Percentiles rank a stretch among this genome's conserved stretches.
phyloP scores from a whole-genome alignment of 53 echinoderm and acorn worm species.

The Henricia sp. region DNA sequence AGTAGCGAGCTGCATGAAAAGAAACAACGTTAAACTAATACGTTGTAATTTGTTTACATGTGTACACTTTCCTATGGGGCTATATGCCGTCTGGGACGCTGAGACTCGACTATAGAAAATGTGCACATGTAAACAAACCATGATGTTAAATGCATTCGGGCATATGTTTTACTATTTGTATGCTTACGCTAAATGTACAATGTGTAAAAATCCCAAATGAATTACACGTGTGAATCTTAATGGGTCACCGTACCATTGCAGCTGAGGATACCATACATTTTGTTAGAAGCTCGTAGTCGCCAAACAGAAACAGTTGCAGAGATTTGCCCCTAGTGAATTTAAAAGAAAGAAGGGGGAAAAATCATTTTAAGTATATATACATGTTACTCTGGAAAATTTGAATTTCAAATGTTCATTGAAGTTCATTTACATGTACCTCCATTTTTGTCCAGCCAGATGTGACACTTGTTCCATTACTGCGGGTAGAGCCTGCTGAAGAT shows the following conservation, averaged over 20 bases:
- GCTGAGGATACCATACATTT: constrained; percentile 58
- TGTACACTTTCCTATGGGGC: too few species aligned
- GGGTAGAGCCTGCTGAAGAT: constrained; percentile 12
- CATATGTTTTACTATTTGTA: too few species aligned
- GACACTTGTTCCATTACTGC: constrained; percentile 17
- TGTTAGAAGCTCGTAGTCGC: constrained; percentile 56
- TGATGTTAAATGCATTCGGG: too few species aligned
- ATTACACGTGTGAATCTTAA: too few species aligned
- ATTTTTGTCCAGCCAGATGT: not conserved
- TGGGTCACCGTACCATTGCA: constrained; percentile 43
- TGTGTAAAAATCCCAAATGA: too few species aligned
- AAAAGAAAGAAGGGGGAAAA: not conserved
- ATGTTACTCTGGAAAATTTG: not conserved
- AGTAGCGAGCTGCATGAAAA: constrained; percentile 36
- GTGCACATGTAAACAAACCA: too few species aligned
- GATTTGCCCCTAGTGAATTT: constrained; percentile 27
- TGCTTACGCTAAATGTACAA: too few species aligned
- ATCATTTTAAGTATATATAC: not conserved
- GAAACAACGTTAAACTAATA: too few species aligned
- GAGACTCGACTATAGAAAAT: too few species aligned
- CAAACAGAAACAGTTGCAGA: constrained; percentile 22
- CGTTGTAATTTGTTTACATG: too few species aligned
- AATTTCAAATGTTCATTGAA: not conserved
- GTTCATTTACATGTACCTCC: constrained; percentile 25
- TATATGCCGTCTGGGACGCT: too few species aligned